Evolutionary conservation across 2,113 vertebrate genomes (phyloP), one percentile per base, ranked within the genome.

Genomic region (Spheniscus mendiculus): DNA sequence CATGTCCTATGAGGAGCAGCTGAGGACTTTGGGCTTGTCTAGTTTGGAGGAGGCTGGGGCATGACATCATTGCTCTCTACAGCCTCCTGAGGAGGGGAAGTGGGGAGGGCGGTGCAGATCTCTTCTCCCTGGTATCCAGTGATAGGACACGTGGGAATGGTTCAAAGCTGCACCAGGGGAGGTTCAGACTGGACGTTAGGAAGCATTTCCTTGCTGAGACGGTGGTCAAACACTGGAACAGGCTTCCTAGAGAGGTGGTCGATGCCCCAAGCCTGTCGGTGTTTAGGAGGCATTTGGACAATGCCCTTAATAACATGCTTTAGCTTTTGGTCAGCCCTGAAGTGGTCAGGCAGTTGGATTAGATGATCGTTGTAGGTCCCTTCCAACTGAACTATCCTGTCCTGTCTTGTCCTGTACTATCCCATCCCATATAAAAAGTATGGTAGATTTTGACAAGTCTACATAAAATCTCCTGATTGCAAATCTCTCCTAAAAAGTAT

Each of bases 111-210:
- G 38, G 25, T 47, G 69, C 53, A 29, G 38, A 44, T 4, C 32
- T 66, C 16, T 47, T 71, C 30, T 84, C 11, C 49, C 14, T 38
- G 42, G 32, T 4, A 34, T 25, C 12, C 23, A 79, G 15, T 8
- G 13, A 45, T 2, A 25, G 21, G 26, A 27, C 2, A 1, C 0
- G 2, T 27, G 23, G 18, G 27, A 67, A 61, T 34, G 27, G 45
- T 52, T 45, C 18, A 38, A 61, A 38, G 27, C 25, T 82, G 47
- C 0, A 3, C 15, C 29, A 42, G 14, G 11, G 17, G 9, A 49
- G 15, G 6, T 32, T 62, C 8, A 55, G 10, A 19, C 23, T 42
- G 53, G 22, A 45, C 9, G 9, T 67, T 21, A 59, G 67, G 45
- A 80, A 73, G 6, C 30, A 65, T 73, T 66, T 58, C 18, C 38